A percentile compares a stretch with the other conserved stretches of the same genome.
phyloP scores from a whole-genome alignment of 53 echinoderm and acorn worm genomes.

The Mesocentrotus franciscanus region DNA sequence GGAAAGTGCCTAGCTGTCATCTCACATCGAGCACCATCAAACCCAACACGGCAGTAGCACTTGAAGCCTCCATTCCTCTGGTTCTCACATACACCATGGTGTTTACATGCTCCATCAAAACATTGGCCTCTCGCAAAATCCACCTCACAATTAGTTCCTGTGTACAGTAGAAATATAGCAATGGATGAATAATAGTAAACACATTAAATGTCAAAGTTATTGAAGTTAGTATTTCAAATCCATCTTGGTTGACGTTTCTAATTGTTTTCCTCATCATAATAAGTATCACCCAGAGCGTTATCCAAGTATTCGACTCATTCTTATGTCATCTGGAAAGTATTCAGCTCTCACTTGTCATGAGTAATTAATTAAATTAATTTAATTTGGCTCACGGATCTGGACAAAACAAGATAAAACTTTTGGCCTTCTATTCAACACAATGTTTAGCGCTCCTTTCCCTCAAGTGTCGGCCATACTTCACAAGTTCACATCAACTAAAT shows the following conservation, averaged over 20 bases:
- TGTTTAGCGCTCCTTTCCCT: neutral
- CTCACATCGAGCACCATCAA: constrained; percentile 79
- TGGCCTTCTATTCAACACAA: neutral
- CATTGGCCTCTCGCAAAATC: constrained; percentile 71
- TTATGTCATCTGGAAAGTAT: neutral
- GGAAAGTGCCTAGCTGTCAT: constrained; percentile 82
- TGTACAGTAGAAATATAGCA: neutral
- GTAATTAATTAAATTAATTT: neutral
- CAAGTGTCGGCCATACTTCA: neutral
- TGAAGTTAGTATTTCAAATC: neutral
- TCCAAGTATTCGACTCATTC: neutral
- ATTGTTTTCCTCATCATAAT: neutral
- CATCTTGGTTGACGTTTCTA: neutral
- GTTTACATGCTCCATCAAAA: constrained; percentile 86
- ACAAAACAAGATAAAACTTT: neutral
- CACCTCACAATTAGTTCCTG: constrained; percentile 88
- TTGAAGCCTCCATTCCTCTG: constrained; percentile 75
- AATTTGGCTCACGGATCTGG: neutral
- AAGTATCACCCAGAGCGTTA: neutral
- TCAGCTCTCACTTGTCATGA: neutral
- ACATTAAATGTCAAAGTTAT: neutral
- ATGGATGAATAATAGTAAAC: neutral
- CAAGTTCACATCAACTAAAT: neutral
- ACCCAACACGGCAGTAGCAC: constrained; percentile 77
- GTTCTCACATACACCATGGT: constrained; percentile 80